A percentile compares a stretch with the other conserved stretches of the same genome.
phyloP scores from a whole-genome alignment of 2,113 vertebrate genomes.

The cattle (Bos taurus) region ARS-UCD2.0 NC_037343.1:12721001-12721500 shows the following conservation, averaged over 20 bases:
- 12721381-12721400: not conserved
- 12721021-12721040: not conserved
- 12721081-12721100: not conserved
- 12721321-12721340: not conserved
- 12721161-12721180: not conserved
- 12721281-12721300: not conserved
- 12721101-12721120: not conserved
- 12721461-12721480: not conserved
- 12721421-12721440: not conserved
- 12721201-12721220: not conserved
- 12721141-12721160: not conserved
- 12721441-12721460: not conserved
- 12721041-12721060: not conserved
- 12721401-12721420: not conserved
- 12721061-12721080: not conserved
- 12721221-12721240: not conserved
- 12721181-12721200: not conserved
- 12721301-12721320: not conserved
- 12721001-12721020: not conserved
- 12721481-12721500: not conserved
- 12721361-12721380: not conserved
- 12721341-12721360: not conserved
- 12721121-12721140: not conserved
- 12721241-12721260: not conserved
- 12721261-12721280: not conserved